Percentiles rank a stretch among this genome's conserved stretches.
Evolutionary conservation across 1,140 invertebrate species (phyloP).

Genomic region (Adoxophyes honmai): DNA sequence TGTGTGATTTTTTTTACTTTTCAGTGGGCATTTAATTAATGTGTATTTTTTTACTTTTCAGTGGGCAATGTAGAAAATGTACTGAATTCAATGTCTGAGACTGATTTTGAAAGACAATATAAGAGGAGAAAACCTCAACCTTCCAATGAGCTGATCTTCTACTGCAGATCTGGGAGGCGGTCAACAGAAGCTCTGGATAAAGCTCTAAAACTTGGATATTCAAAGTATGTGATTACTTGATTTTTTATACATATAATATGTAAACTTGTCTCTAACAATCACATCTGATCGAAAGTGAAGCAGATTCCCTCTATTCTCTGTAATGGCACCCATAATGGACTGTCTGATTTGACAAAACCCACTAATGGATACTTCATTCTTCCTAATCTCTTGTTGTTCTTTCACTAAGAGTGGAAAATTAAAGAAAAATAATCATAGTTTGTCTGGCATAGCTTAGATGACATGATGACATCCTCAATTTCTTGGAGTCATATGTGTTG

Average conservation of each 20-base stretch:
- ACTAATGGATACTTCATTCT: too few species aligned
- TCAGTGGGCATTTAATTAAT: neutral
- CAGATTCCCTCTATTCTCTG: too few species aligned
- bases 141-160: constrained; percentile 76
- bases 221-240: constrained; percentile 58
- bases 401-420: too few species aligned
- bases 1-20: constrained; percentile 16
- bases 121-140: constrained; percentile 67
- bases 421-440: too few species aligned
- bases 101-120: constrained; percentile 69
- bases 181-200: constrained; percentile 73
- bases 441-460: too few species aligned
- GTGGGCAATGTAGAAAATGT: constrained; percentile 68
- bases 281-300: too few species aligned
- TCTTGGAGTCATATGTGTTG: too few species aligned
- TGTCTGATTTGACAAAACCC: too few species aligned
- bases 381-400: too few species aligned
- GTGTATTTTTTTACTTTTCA: constrained; percentile 43
- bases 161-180: constrained; percentile 75
- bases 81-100: constrained; percentile 65
- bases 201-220: constrained; percentile 72
- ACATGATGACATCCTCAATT: too few species aligned
- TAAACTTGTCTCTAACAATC: constrained; percentile 16
- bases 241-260: constrained; percentile 17
- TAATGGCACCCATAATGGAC: too few species aligned